Base-by-base conservation (phyloP, 2,888 invertebrate species). In the Neoascia interrupta region DNA sequence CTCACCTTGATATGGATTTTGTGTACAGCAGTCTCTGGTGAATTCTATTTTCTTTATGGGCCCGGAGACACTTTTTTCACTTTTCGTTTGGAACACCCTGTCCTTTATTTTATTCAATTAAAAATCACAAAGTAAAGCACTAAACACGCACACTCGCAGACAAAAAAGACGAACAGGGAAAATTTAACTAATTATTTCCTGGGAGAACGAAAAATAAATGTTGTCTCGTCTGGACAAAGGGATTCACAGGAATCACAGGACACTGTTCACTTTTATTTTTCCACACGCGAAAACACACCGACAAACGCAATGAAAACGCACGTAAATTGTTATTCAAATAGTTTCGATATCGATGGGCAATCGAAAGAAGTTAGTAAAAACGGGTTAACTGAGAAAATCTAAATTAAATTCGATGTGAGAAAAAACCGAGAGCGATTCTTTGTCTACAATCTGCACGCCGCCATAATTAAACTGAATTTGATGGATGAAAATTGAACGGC, bases 1-100 rank as follows among this genome's bases (percentile, higher is more conserved):
- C 75, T 76, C 36, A 76, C 76, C 72, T 72, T 66, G 72, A 76
- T 76, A 76, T 76, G 76, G 41, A 60, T 72, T 76, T 64, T 53
- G 37, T 39, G 36, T 51, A 37, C 37, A 28, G 54, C 39, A 54
- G 70, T 70, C 53, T 53, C 10, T 43, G 19, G 49, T 19, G 47
- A 2, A 49, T 70, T 10, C 45, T 28, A 11, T 13, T 28, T 41
- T 5, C 21, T n/a, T 26, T 16, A 8, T 39, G 26, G 31, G 10
- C 39, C 31, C 8, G n/a, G 13, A n/a, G 31, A n/a, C 18, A 21
- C 11, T 16, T 23, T 37, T 18, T n/a, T 31, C 34, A 15, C 15
- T 13, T 23, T 43, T 13, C 8, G 3, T 15, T 23, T 15, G 3
- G 26, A 26, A 26, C 10, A 8, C 10, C 10, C 10, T 26, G 5